phyloP scores from a whole-genome alignment of 2,888 invertebrate species.

The Drepana falcataria region DNA sequence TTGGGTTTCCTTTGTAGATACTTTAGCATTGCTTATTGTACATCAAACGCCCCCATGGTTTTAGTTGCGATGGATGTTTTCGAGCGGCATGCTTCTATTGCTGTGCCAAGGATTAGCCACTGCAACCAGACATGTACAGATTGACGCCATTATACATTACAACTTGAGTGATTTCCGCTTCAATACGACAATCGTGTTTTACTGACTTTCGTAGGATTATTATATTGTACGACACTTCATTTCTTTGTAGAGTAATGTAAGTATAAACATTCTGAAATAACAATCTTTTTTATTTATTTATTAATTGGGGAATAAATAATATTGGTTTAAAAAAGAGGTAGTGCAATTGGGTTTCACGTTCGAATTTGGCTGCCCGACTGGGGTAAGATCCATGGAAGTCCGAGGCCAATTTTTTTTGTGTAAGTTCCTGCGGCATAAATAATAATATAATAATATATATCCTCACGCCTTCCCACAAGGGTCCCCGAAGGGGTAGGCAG shows the following conservation, averaged over 20 bases:
- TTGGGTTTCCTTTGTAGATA: too few relatives aligned
- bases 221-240: not conserved
- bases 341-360: too few relatives aligned
- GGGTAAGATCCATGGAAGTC: too few relatives aligned
- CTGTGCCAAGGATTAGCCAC: conserved; percentile 71
- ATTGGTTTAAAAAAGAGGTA: too few relatives aligned
- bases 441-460: too few relatives aligned
- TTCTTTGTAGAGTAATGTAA: not conserved
- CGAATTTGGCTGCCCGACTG: too few relatives aligned
- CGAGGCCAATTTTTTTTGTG: too few relatives aligned
- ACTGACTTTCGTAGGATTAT: conserved; percentile 5
- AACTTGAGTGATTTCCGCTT: conserved; percentile 57
- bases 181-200: conserved; percentile 36
- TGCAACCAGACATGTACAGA: conserved; percentile 68
- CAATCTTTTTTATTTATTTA: too few relatives aligned
- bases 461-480: too few relatives aligned
- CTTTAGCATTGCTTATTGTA: not conserved
- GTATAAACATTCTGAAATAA: not conserved
- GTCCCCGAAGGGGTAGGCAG: too few relatives aligned
- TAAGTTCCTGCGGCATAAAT: too few relatives aligned
- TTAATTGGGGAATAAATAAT: too few relatives aligned
- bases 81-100: conserved; percentile 60
- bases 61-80: conserved; percentile 36
- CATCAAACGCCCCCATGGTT: not conserved
- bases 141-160: conserved; percentile 63